Evolutionary conservation across 2,113 vertebrate species (phyloP), one percentile per base, ranked within the genome.

Genomic region (Plecotus auritus): DNA sequence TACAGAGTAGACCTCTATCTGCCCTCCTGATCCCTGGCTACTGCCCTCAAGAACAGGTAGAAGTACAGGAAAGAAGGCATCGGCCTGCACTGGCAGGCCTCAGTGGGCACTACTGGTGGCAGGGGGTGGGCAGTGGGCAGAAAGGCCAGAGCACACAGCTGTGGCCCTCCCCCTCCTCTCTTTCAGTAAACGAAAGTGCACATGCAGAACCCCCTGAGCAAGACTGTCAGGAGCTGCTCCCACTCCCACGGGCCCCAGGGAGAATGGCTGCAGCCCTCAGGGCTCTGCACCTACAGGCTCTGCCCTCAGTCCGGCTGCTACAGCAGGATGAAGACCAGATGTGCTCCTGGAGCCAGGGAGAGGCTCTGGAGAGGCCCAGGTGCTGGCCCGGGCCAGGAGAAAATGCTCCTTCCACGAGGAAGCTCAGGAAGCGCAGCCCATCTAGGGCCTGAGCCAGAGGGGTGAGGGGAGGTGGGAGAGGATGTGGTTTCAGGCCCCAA

Each of bases 151-250:
- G 56, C 40, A 32, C 1, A 2, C 51, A 72, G 88, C 74, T 76
- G 56, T 12, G 69, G 56, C 47, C 84, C 49, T 26, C 84, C 70
- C 37, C 61, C 49, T 80, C 73, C 12, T 51, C 26, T 42, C 81
- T 81, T 70, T 91, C 70, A 82, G 93, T 72, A 95, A 96, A 94
- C 37, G 30, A 93, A 97, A 96, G 94, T 97, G 85, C 94, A 92
- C 77, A 80, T 70, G 88, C 88, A 85, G 67, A 95, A 26, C 18
- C 73, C 42, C 84, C 84, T 9, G 77, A 95, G 76, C 30, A 73
- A 61, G 69, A 45, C 96, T 45, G 11, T 59, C 66, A n/a, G 81
- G 40, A 74, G 42, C 37, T 32, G 47, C 10, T 51, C 91, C 35
- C 26, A 42, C 26, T 73, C 67, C 88, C 5, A 6, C 13, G n/a